Conservation (phyloP, 2,113 vertebrate genomes). For the Tor tambroides region DNA sequence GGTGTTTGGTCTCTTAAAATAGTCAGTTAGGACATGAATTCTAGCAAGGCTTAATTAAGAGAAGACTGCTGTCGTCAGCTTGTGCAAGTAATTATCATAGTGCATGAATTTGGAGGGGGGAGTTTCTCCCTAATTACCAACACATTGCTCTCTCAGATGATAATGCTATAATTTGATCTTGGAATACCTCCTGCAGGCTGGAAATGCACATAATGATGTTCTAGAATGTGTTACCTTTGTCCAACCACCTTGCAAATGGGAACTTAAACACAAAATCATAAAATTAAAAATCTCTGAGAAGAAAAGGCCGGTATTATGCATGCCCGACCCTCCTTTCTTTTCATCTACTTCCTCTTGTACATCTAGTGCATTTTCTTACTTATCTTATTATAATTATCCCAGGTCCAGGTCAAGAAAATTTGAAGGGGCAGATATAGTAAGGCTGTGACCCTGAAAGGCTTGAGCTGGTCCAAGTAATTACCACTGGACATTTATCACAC, state of each 20-base stretch:
- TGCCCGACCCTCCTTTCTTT: background rate
- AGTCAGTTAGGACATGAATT: constrained; percentile 34
- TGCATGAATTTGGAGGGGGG: background rate
- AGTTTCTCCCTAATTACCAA: constrained; percentile 39
- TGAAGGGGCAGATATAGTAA: constrained; percentile 7
- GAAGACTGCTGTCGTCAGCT: constrained; percentile 35
- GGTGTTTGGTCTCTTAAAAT: constrained; percentile 36
- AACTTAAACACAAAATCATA: constrained; percentile 10
- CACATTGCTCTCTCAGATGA: constrained; percentile 20
- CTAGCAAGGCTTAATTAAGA: constrained; percentile 40
- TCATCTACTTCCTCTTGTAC: background rate
- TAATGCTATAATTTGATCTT: constrained; percentile 37
- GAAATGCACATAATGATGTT: constrained; percentile 29
- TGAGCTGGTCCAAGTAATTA: constrained; percentile 17
- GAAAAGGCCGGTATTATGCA: background rate
- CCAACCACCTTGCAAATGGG: background rate
- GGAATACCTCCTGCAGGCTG: constrained; percentile 18
- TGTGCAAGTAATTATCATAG: constrained; percentile 40
- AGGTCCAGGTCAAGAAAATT: constrained; percentile 21
- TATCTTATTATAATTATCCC: constrained; percentile 16
- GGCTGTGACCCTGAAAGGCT: constrained; percentile 1
- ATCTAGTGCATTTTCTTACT: background rate
- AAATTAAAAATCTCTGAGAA: constrained; percentile 12
- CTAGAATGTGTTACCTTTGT: background rate
- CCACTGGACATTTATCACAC: constrained; percentile 30